Conservation (phyloP, 2,888 invertebrate species). For the Lacanobia wlatinum region DNA sequence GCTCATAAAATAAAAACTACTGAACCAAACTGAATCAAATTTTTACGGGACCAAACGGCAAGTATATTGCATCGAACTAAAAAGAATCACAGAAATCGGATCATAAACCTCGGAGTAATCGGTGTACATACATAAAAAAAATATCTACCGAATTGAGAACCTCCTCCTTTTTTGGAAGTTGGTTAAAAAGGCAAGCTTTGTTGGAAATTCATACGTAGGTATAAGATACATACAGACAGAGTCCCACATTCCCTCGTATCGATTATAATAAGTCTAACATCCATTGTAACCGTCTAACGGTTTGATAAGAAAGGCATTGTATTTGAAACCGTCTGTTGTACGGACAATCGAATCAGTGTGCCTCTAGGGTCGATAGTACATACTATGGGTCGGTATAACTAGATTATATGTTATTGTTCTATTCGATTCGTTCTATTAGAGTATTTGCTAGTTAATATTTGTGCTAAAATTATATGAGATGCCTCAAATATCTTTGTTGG, state of each 20-base stretch:
- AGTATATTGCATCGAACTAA: too few relatives aligned
- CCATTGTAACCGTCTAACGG: conserved; percentile 13
- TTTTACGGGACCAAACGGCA: too few relatives aligned
- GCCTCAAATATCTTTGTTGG: neutral
- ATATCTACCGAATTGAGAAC: too few relatives aligned
- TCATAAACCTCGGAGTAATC: too few relatives aligned
- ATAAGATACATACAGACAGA: neutral
- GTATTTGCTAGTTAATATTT: conserved; percentile 16
- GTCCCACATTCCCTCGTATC: neutral
- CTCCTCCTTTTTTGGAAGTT: too few relatives aligned
- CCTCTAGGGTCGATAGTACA: conserved; percentile 36
- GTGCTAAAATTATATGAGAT: conserved; percentile 15
- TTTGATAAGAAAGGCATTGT: conserved; percentile 50
- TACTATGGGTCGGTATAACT: conserved; percentile 19
- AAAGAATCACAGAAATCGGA: too few relatives aligned
- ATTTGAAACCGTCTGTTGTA: conserved; percentile 1
- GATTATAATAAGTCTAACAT: conserved; percentile 16
- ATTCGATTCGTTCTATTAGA: conserved; percentile 1
- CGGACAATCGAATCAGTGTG: conserved; percentile 46
- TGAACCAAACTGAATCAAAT: too few relatives aligned
- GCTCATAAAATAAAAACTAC: too few relatives aligned
- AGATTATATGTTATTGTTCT: conserved; percentile 37
- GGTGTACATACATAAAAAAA: too few relatives aligned
- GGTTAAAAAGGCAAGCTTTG: too few relatives aligned
- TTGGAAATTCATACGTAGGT: neutral